Evolutionary conservation across 2,888 invertebrate genomes (phyloP).

Genomic region (Antheraea assamensis): DNA sequence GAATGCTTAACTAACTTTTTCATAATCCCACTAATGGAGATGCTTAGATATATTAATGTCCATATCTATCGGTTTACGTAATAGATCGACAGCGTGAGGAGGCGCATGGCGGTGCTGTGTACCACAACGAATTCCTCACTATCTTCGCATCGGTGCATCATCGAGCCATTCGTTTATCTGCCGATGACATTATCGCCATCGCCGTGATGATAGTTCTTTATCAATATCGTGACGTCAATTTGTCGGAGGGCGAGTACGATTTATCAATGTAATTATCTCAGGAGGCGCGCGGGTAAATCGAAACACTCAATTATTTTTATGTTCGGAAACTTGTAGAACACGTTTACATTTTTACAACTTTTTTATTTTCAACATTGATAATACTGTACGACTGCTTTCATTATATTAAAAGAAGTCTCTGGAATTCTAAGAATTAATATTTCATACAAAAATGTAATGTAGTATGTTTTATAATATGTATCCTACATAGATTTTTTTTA

Average conservation of each 20-base stretch:
- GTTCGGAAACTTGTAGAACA: not conserved
- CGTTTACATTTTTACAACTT: not conserved
- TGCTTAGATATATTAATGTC: not conserved
- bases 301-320: conserved; percentile 12
- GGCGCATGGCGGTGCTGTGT: not conserved
- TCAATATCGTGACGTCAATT: conserved; percentile 38
- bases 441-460: not conserved
- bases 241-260: conserved; percentile 40
- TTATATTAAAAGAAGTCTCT: not conserved
- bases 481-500: too few species aligned
- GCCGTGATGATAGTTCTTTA: conserved; percentile 34
- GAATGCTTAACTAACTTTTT: too few species aligned
- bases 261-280: conserved; percentile 48
- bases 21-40: too few species aligned
- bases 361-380: not conserved
- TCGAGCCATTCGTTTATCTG: conserved; percentile 11
- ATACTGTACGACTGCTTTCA: not conserved
- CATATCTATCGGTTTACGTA: not conserved
- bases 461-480: too few species aligned
- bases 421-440: not conserved
- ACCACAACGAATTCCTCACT: not conserved
- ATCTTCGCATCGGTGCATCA: not conserved
- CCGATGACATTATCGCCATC: conserved; percentile 27
- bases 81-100: not conserved
- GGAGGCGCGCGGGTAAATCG: conserved; percentile 24